Evolutionary conservation across 1,140 invertebrate species (phyloP).

Genomic region (Diachasma alloeum): DNA sequence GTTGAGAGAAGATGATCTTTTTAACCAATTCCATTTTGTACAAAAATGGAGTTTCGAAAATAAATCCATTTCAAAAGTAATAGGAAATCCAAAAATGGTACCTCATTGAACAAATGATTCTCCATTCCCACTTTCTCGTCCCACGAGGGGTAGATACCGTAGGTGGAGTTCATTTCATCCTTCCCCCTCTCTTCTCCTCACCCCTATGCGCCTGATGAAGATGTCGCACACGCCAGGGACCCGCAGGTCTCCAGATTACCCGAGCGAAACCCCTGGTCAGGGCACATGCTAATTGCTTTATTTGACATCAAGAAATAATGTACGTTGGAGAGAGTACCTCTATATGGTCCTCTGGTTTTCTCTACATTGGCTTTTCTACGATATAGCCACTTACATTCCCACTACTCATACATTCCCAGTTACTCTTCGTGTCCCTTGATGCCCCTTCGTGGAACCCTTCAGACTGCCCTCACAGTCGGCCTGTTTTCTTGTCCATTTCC

Average conservation of each 20-base stretch:
- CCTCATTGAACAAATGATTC: background rate
- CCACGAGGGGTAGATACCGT: background rate
- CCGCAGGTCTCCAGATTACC: conserved; percentile 55
- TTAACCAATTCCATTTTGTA: no score
- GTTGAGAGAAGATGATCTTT: no score
- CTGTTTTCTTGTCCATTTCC: background rate
- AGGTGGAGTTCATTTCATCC: background rate
- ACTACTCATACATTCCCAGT: background rate
- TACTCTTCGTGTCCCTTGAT: background rate
- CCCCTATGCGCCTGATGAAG: conserved; percentile 57
- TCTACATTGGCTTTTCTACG: background rate
- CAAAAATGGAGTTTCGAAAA: background rate
- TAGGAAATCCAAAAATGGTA: background rate
- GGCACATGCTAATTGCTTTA: conserved; percentile 67
- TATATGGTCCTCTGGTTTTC: conserved; percentile 16
- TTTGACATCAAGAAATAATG: conserved; percentile 59
- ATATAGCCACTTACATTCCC: conserved; percentile 3
- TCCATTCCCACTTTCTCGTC: background rate
- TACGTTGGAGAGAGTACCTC: background rate
- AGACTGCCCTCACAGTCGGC: background rate
- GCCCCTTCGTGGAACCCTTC: background rate
- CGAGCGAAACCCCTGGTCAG: conserved; percentile 49
- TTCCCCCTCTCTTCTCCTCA: background rate
- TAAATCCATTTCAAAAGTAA: background rate
- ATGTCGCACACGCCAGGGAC: conserved; percentile 65